A percentile compares a stretch with the other conserved stretches of the same genome.
Evolutionary conservation across 2,797 vertebrate species (phyloP).

Genomic region (Amniataba percoides): DNA sequence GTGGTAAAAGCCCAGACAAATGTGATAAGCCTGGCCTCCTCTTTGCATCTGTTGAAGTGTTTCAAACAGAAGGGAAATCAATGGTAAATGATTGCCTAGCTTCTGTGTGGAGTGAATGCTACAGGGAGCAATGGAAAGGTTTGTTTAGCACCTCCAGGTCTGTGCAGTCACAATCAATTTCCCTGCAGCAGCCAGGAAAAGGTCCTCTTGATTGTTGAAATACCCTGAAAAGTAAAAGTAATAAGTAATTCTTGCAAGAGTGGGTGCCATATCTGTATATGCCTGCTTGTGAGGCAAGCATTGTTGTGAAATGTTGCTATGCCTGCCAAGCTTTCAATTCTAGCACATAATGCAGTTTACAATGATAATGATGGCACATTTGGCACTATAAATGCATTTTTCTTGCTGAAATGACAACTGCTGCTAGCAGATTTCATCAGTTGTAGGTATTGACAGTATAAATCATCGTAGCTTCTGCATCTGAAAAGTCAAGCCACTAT

Average conservation of each 20-base stretch:
- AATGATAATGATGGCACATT: not conserved
- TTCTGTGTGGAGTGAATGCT: slow-evolving; percentile 54
- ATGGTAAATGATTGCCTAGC: slow-evolving; percentile 73
- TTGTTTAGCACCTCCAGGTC: slow-evolving; percentile 71
- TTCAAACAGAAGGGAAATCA: slow-evolving; percentile 69
- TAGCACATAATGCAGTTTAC: not conserved
- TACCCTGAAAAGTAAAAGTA: slow-evolving; percentile 36
- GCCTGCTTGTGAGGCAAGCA: not conserved
- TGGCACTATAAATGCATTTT: not conserved
- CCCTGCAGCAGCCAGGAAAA: slow-evolving; percentile 58
- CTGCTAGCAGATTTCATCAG: too few relatives aligned
- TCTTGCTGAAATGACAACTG: not conserved
- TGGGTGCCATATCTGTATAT: slow-evolving; percentile 21
- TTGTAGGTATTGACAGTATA: too few relatives aligned
- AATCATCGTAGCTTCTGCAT: too few relatives aligned
- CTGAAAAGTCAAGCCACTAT: too few relatives aligned
- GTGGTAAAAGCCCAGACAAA: slow-evolving; percentile 47
- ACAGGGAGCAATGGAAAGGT: slow-evolving; percentile 70
- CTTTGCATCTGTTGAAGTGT: slow-evolving; percentile 60
- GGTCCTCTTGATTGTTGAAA: slow-evolving; percentile 33
- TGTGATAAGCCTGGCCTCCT: slow-evolving; percentile 45
- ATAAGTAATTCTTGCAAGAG: slow-evolving; percentile 8
- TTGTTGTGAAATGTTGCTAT: not conserved
- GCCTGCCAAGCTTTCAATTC: not conserved
- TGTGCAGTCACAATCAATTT: slow-evolving; percentile 77